Base-by-base conservation (phyloP, 1,140 invertebrate genomes). In the Eumeta japonica region DNA sequence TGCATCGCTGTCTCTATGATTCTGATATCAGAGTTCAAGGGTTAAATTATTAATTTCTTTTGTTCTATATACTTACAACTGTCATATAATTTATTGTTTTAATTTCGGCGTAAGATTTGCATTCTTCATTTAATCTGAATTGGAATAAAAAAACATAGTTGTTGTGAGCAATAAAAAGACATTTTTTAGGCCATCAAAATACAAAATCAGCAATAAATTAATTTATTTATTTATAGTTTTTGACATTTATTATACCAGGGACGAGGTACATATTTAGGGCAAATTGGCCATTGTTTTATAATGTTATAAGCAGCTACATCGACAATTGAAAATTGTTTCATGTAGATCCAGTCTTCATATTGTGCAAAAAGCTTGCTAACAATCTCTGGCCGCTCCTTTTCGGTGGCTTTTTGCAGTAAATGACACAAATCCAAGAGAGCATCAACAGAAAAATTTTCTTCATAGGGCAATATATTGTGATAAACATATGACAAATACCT, bases 261-360 rank as follows among this genome's bases (percentile, higher is more conserved):
- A 43, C 62, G 61, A 14, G 62, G 55, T 15, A 66, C 57, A 60
- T 45, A 49, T 48, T 62, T 65, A 28, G 44, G 35, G 20, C 45
- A 42, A 44, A 46, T 60, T 37, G 53, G 53, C 46, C 52, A 45
- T 50, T 66, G 79, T 61, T 81, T 84, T 28, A 84, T 62, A 18
- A 77, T 60, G 47, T 82, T 84, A 72, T 79, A 85, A 10, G 72
- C 65, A 36, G 81, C 81, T 30, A 84, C 43, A 63, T 86, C 84
- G 15, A 76, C 75, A 44, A 86, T 73, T 16, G 76, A 74, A 35
- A 78, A 72, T 15, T 73, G 28, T 16, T 53, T 48, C 11, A 48
- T 53, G 45, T 58, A 55, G 43, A 70, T 58, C 65, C 64, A 73
- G 10, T 44, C 41, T 16, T 57, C 55, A 27, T 32, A 29, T 14